Percentiles rank a stretch among this genome's conserved stretches.
phyloP scores from a whole-genome alignment of 2,113 vertebrate genomes.

The Chinchilla lanigera region DNA sequence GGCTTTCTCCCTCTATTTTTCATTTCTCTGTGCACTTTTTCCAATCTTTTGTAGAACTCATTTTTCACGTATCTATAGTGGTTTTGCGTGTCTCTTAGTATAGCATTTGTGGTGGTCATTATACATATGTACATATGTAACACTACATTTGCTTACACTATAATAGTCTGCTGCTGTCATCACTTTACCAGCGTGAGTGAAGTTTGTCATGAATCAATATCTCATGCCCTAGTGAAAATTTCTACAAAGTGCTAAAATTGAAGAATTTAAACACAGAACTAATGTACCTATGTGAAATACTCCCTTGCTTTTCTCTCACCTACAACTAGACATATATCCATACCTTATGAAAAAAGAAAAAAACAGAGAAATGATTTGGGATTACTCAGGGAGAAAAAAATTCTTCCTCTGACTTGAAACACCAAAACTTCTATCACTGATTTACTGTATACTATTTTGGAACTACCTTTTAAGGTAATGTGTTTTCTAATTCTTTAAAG shows the following conservation, averaged over 20 bases:
- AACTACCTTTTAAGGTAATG: neutral
- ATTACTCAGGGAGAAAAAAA: neutral
- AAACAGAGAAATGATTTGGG: neutral
- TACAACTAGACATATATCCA: neutral
- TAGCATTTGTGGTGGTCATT: neutral
- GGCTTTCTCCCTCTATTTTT: neutral
- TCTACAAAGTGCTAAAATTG: neutral
- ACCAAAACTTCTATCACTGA: neutral
- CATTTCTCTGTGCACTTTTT: neutral
- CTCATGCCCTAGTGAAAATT: neutral
- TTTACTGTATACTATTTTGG: neutral
- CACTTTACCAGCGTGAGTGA: neutral
- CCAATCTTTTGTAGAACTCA: neutral
- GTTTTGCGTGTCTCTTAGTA: neutral
- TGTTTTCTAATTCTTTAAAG: constrained; percentile 5
- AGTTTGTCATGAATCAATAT: neutral
- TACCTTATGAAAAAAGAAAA: neutral
- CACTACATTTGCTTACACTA: neutral
- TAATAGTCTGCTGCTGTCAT: neutral
- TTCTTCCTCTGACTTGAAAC: neutral
- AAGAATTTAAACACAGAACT: constrained; percentile 16
- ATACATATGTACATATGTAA: neutral
- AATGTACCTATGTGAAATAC: neutral
- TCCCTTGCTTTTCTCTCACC: neutral
- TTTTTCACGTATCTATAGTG: neutral